phyloP scores from a whole-genome alignment of 92 coral and sea anemone species.

The Actinernus sp. region DNA sequence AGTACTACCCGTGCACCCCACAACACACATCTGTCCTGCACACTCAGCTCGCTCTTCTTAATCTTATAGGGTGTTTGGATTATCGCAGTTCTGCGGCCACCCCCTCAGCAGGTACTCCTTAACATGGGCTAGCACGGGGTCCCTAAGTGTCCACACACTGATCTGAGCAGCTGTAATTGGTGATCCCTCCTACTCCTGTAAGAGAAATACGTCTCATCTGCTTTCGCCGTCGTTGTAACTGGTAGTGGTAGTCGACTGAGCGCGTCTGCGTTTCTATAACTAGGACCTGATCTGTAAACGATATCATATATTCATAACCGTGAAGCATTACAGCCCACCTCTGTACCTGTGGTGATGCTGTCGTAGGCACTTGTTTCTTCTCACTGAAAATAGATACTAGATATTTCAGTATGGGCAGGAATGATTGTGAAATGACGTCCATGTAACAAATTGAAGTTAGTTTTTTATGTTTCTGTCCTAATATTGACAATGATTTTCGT shows the following conservation, averaged over 20 bases:
- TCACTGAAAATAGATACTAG: slow-evolving; percentile 30
- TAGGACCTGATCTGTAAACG: slow-evolving; percentile 52
- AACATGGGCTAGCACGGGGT: slow-evolving; percentile 30
- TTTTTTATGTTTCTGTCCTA: too few species aligned
- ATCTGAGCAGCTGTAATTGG: slow-evolving; percentile 35
- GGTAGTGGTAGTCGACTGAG: slow-evolving; percentile 32
- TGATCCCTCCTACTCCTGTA: slow-evolving; percentile 4
- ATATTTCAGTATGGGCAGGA: too few species aligned
- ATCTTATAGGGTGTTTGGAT: too few species aligned
- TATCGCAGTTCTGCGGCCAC: too few species aligned
- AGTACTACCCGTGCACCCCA: slow-evolving; percentile 3
- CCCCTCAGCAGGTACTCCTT: slow-evolving; percentile 6
- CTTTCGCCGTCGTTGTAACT: slow-evolving; percentile 5
- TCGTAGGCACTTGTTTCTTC: slow-evolving; percentile 46
- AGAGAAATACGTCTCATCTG: slow-evolving; percentile 27
- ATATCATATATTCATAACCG: slow-evolving; percentile 20
- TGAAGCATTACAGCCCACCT: slow-evolving; percentile 38
- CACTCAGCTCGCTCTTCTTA: too few species aligned
- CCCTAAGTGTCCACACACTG: slow-evolving; percentile 13
- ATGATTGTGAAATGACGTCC: too few species aligned
- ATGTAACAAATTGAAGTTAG: too few species aligned
- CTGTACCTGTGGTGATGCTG: slow-evolving; percentile 48
- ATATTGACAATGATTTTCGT: too few species aligned
- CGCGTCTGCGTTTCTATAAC: slow-evolving; percentile 31
- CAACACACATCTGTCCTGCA: too few species aligned